Percentiles rank a stretch among this genome's conserved stretches.
Evolutionary conservation across 2,113 vertebrate genomes (phyloP).

Genomic region (Bettongia penicillata): DNA sequence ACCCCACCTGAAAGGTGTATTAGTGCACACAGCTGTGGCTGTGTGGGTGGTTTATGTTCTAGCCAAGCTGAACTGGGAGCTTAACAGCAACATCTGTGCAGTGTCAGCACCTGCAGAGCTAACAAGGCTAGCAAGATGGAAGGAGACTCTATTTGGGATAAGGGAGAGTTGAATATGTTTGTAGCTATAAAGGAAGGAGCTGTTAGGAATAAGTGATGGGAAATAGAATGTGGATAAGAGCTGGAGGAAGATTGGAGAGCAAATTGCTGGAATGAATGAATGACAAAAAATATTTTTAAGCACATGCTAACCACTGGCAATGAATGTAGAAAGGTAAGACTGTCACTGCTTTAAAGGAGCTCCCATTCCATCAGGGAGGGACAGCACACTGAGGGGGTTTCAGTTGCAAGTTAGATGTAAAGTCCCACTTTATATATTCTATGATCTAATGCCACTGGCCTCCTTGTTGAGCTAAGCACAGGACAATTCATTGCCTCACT

Average conservation of each 20-base stretch:
- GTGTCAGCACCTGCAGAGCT: not conserved
- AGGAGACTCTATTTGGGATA: not conserved
- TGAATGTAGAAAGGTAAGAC: not conserved
- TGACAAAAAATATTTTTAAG: not conserved
- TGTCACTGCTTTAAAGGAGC: not conserved
- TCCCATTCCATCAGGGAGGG: not conserved
- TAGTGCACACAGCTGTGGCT: not conserved
- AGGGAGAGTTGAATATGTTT: not conserved
- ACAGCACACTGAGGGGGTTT: not conserved
- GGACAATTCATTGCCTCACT: not conserved
- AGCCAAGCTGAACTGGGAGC: not conserved
- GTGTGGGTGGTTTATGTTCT: not conserved
- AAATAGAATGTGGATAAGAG: not conserved
- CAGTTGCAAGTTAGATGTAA: not conserved
- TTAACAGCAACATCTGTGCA: not conserved
- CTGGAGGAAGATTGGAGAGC: not conserved
- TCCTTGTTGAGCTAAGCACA: not conserved
- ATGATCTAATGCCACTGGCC: not conserved
- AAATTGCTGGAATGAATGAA: not conserved
- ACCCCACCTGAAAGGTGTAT: not conserved
- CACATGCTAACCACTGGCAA: not conserved
- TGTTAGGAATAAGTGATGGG: not conserved
- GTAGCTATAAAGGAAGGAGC: not conserved
- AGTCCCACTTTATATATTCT: not conserved
- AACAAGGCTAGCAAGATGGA: not conserved